Conservation (phyloP, 2,888 invertebrate genomes). For the Sesia apiformis region DNA sequence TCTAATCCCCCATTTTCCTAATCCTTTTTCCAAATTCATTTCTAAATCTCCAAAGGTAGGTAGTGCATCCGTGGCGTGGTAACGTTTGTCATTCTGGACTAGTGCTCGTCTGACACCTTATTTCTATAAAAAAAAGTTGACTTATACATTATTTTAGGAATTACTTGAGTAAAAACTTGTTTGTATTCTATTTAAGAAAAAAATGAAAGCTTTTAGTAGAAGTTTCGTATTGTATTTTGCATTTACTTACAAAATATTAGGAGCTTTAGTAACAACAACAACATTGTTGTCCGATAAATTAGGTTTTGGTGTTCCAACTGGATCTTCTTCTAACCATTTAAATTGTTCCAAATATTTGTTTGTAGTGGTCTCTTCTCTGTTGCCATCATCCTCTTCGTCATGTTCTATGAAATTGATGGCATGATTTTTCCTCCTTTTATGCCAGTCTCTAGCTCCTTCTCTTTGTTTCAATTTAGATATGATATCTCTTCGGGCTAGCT, state of each 20-base stretch:
- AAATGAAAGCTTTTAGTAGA: too few relatives aligned
- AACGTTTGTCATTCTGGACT: too few relatives aligned
- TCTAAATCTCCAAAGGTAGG: too few relatives aligned
- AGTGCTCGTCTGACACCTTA: too few relatives aligned
- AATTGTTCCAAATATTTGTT: conserved; percentile 36
- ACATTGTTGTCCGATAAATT: conserved; percentile 47
- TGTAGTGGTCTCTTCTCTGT: conserved; percentile 21
- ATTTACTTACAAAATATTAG: conserved; percentile 29
- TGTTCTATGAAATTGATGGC: conserved; percentile 13
- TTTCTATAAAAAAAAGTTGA: too few relatives aligned
- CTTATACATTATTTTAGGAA: too few relatives aligned
- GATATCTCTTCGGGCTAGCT: conserved; percentile 48
- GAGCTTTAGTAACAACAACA: conserved; percentile 38
- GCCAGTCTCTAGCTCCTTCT: conserved; percentile 30
- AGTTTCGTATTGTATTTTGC: not conserved
- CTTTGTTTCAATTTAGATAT: conserved; percentile 31
- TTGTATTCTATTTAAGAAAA: too few relatives aligned
- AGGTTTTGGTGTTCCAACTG: conserved; percentile 45
- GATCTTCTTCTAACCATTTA: conserved; percentile 55
- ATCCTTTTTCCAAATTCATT: too few relatives aligned
- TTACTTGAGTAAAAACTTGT: too few relatives aligned
- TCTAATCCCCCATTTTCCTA: too few relatives aligned
- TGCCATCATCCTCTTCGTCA: conserved; percentile 6
- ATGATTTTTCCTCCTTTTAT: conserved; percentile 18
- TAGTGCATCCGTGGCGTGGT: too few relatives aligned